phyloP scores from a whole-genome alignment of 2,888 invertebrate genomes.

The Dioctria rufipes region DNA sequence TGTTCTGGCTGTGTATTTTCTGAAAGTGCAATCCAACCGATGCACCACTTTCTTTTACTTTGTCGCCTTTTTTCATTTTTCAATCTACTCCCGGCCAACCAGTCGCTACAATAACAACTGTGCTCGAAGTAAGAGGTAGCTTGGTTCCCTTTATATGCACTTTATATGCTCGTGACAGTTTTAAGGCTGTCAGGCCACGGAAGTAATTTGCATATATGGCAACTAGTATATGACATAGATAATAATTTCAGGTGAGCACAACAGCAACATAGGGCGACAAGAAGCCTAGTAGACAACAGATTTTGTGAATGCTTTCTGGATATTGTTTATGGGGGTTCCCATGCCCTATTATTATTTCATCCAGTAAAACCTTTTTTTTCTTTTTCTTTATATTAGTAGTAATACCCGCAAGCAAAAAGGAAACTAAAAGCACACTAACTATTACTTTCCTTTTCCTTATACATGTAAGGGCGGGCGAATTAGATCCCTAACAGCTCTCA shows the following conservation, averaged over 20 bases:
- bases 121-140: not conserved
- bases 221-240: constrained; percentile 40
- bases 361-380: too few relatives aligned
- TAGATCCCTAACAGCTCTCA: constrained; percentile 33
- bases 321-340: not conserved
- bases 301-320: constrained; percentile 16
- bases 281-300: constrained; percentile 22
- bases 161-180: constrained; percentile 22
- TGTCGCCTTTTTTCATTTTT: constrained; percentile 33
- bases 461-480: constrained; percentile 12
- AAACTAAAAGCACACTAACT: not conserved
- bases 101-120: not conserved
- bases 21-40: constrained; percentile 44
- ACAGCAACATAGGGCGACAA: not conserved
- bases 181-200: constrained; percentile 42
- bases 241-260: constrained; percentile 46
- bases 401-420: not conserved
- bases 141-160: not conserved
- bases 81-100: constrained; percentile 20
- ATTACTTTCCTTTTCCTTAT: too few relatives aligned
- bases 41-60: constrained; percentile 49
- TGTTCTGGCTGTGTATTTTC: not conserved
- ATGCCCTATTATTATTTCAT: not conserved
- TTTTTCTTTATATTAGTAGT: not conserved
- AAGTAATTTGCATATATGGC: constrained; percentile 54